Evolutionary conservation across 2,888 invertebrate genomes (phyloP), one percentile per base, ranked within the genome.

Genomic region (Formica aserva): DNA sequence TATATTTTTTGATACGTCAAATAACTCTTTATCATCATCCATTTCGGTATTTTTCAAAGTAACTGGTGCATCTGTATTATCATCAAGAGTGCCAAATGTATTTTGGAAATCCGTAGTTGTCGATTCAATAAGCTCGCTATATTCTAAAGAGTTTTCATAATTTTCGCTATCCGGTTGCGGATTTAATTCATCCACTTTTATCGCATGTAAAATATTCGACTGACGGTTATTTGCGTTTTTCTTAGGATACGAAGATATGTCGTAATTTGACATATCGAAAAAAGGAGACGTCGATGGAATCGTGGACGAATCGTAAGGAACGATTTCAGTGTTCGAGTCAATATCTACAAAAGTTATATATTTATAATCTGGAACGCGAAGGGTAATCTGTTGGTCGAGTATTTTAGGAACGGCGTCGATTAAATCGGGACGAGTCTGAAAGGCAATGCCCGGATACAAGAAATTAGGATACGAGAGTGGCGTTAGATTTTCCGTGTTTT

Each of bases 1-100:
- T 45, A 9, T 1, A 32, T 11, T 48, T 48, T 48, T 32, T n/a
- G 45, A 5, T 11, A 48, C 3, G 11, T 35, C 45, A 45, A 62
- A 48, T 22, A 63, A 1, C 4, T 32, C 8, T 63, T 77, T 15
- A 29, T 55, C 11, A 4, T 45, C 26, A 75, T 80, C 65, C 62
- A 71, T 78, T 32, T 72, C 71, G 18, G 63, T 55, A 45, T 88
- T 65, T 6, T 84, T 83, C 13, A 75, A 62, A 48, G 77, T 67
- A 1, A 67, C 29, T 9, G 45, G 11, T 13, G 38, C 32, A 1
- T 71, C 48, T 26, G 18, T n/a, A 5, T 11, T 18, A 18, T 78
- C 26, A 11, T 69, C 35, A 0, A 15, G 26, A 2, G 18, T 81
- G 32, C 0, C 60, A 32, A 78, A 69, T 62, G 18, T 62, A 22